Conservation (phyloP, 2,888 invertebrate species). For the Harpalus rubripes region DNA sequence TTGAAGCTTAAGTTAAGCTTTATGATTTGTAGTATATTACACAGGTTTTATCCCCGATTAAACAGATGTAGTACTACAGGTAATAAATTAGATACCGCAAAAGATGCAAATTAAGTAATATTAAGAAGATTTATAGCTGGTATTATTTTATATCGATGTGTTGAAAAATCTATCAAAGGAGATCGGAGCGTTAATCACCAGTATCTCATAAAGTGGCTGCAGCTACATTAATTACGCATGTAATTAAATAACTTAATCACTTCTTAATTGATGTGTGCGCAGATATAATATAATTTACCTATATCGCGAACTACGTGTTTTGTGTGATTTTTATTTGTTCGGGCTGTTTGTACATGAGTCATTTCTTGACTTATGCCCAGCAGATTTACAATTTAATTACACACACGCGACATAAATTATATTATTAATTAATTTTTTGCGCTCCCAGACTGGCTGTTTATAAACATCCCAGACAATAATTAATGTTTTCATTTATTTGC, state of each 20-base stretch:
- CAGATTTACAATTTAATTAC: conserved; percentile 64
- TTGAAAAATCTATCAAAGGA: conserved; percentile 13
- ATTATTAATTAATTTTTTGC: conserved; percentile 58
- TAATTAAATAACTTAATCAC: conserved; percentile 59
- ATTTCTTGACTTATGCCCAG: conserved; percentile 48
- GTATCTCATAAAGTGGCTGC: conserved; percentile 39
- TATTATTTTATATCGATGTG: conserved; percentile 28
- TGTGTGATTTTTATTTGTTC: conserved; percentile 30
- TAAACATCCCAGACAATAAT: conserved; percentile 31
- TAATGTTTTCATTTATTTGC: conserved; percentile 30
- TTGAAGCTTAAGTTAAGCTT: not conserved
- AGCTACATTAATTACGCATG: conserved; percentile 53
- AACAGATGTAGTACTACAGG: conserved; percentile 4
- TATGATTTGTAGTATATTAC: not conserved
- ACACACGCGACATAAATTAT: conserved; percentile 52
- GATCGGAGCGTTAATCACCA: not conserved
- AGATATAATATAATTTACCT: conserved; percentile 54
- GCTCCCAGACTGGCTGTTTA: conserved; percentile 11
- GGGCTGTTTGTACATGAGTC: conserved; percentile 44
- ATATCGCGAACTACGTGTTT: conserved; percentile 50
- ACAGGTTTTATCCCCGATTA: not conserved
- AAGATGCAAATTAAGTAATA: conserved; percentile 8
- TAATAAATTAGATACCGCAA: not conserved
- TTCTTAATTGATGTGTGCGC: conserved; percentile 57
- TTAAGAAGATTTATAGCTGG: not conserved